Conservation (phyloP, 2,113 vertebrate genomes). For the Cyprinodon tularosa region DNA sequence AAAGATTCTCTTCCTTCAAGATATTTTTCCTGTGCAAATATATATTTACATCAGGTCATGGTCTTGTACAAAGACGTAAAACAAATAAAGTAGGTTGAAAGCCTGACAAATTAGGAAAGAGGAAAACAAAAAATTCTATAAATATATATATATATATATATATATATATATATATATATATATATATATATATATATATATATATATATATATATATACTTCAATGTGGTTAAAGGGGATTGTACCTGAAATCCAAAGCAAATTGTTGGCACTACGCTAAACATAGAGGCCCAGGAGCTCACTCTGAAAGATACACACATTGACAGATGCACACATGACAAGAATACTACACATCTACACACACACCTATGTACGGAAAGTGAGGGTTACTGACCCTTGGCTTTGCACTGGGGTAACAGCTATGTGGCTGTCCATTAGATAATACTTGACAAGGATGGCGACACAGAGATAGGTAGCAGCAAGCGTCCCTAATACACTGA, state of each 20-base stretch:
- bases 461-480: slow-evolving; percentile 88
- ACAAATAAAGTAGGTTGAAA: too few species aligned
- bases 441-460: slow-evolving; percentile 84
- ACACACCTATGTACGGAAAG: slow-evolving; percentile 6
- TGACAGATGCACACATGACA: background rate
- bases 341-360: background rate
- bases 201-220: background rate
- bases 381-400: slow-evolving; percentile 74
- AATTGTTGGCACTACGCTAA: slow-evolving; percentile 92
- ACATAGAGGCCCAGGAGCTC: slow-evolving; percentile 85
- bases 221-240: background rate
- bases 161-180: background rate
- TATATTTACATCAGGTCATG: background rate
- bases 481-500: slow-evolving; percentile 87
- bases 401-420: slow-evolving; percentile 49
- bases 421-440: slow-evolving; percentile 72
- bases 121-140: too few species aligned
- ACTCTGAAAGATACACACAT: slow-evolving; percentile 69
- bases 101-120: too few species aligned
- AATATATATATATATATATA: background rate
- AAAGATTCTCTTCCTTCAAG: background rate
- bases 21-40: background rate
- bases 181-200: too few species aligned
- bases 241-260: slow-evolving; percentile 97
- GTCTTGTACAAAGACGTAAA: background rate